phyloP scores from a whole-genome alignment of 2,888 invertebrate species.

The Phyllotreta striolata region DNA sequence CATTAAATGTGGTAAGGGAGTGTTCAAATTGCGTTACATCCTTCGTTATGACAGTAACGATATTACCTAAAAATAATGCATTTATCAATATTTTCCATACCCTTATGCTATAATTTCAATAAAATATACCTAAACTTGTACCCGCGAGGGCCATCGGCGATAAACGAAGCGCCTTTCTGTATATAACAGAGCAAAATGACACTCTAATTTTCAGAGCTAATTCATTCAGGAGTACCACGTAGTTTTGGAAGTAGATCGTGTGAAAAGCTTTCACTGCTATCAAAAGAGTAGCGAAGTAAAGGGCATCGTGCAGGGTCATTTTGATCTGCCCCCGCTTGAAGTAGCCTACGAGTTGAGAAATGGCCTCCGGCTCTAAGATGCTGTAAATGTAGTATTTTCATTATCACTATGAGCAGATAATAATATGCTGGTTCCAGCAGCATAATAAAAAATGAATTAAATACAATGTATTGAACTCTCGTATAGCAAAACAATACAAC shows the following conservation, averaged over 20 bases:
- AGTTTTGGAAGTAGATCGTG: slow-evolving; percentile 76
- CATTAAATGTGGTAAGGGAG: slow-evolving; percentile 85
- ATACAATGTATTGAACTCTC: too few relatives aligned
- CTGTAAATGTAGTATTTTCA: slow-evolving; percentile 57
- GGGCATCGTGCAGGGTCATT: slow-evolving; percentile 66
- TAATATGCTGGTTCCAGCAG: too few relatives aligned
- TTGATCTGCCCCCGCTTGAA: slow-evolving; percentile 66
- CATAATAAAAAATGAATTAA: too few relatives aligned
- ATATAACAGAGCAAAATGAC: slow-evolving; percentile 82
- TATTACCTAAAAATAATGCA: slow-evolving; percentile 65
- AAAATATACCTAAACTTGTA: slow-evolving; percentile 40
- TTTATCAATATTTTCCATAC: too few relatives aligned
- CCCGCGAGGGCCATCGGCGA: slow-evolving; percentile 41
- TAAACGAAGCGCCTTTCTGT: slow-evolving; percentile 58
- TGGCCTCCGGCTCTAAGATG: slow-evolving; percentile 69
- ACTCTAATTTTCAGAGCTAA: slow-evolving; percentile 83
- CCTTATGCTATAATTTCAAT: neutral
- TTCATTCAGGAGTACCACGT: slow-evolving; percentile 75
- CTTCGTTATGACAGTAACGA: slow-evolving; percentile 89
- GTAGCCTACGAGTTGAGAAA: slow-evolving; percentile 71
- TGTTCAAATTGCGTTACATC: slow-evolving; percentile 91
- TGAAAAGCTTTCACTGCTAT: slow-evolving; percentile 70
- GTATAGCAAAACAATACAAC: too few relatives aligned
- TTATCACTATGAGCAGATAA: too few relatives aligned
- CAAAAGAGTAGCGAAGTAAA: slow-evolving; percentile 72